phyloP scores from a whole-genome alignment of 2,113 vertebrate genomes.

The Oenanthe melanoleuca region DNA sequence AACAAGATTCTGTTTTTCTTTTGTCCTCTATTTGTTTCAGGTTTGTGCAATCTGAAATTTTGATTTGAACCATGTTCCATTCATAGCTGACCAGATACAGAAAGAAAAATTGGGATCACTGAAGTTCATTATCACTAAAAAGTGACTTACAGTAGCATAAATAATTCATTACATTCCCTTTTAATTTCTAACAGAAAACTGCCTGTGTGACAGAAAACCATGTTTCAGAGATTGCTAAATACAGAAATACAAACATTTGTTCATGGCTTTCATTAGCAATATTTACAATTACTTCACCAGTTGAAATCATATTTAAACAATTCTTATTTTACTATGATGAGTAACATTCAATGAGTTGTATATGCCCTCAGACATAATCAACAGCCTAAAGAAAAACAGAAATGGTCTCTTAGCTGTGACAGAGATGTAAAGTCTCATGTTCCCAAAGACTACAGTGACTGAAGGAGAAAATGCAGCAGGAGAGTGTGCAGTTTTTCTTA shows the following conservation, averaged over 20 bases:
- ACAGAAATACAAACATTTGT: not conserved
- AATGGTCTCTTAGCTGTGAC: not conserved
- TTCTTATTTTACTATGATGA: not conserved
- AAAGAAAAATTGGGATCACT: not conserved
- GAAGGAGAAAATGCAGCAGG: not conserved
- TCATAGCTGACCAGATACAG: not conserved
- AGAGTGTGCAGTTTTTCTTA: not conserved
- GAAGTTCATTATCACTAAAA: not conserved
- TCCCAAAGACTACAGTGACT: not conserved
- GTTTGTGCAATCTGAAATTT: not conserved
- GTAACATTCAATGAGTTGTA: fast-evolving
- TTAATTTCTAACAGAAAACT: not conserved
- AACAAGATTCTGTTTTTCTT: not conserved
- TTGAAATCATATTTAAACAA: not conserved
- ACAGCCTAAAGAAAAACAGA: not conserved
- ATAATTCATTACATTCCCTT: not conserved
- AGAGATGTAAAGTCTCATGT: not conserved
- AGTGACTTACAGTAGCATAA: not conserved
- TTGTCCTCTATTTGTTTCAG: not conserved
- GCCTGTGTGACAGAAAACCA: not conserved
- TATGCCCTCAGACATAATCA: not conserved
- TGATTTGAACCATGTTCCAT: not conserved
- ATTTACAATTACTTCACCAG: not conserved
- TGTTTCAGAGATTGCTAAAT: not conserved
- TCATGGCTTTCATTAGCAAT: not conserved